A percentile compares a stretch with the other conserved stretches of the same genome.
Evolutionary conservation across 2,888 invertebrate genomes (phyloP).

Genomic region (Ecdyonurus torrentis): DNA sequence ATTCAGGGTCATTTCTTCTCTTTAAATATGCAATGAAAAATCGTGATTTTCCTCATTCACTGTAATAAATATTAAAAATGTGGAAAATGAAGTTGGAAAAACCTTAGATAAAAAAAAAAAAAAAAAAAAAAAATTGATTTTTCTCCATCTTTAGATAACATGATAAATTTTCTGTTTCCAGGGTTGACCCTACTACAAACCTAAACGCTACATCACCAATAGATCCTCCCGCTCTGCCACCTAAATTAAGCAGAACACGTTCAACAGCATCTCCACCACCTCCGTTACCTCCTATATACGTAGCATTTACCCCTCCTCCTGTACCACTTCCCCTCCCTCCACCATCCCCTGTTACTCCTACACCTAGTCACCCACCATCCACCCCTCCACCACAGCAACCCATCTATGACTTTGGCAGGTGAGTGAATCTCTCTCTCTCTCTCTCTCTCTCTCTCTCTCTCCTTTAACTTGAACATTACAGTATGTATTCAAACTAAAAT

Average conservation of each 20-base stretch:
- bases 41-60: too few relatives aligned
- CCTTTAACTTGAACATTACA: background rate
- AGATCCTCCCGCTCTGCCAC: constrained; percentile 40
- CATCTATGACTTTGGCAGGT: background rate
- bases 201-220: background rate
- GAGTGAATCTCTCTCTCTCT: too few relatives aligned
- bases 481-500: too few relatives aligned
- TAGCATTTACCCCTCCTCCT: constrained; percentile 27
- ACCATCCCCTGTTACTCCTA: constrained; percentile 15
- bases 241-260: constrained; percentile 34
- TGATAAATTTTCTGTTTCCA: background rate
- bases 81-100: too few relatives aligned
- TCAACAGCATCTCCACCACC: constrained; percentile 19
- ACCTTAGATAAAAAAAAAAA: too few relatives aligned
- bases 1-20: too few relatives aligned
- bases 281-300: constrained; percentile 29
- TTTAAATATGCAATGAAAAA: too few relatives aligned
- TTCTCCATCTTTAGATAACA: background rate
- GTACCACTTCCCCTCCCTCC: constrained; percentile 20
- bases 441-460: too few relatives aligned
- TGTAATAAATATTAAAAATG: too few relatives aligned
- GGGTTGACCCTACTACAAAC: background rate
- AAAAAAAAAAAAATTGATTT: too few relatives aligned
- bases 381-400: background rate
- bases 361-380: background rate